Percentiles rank a stretch among this genome's conserved stretches.
phyloP scores from a whole-genome alignment of 2,113 vertebrate species.

The human region DNA sequence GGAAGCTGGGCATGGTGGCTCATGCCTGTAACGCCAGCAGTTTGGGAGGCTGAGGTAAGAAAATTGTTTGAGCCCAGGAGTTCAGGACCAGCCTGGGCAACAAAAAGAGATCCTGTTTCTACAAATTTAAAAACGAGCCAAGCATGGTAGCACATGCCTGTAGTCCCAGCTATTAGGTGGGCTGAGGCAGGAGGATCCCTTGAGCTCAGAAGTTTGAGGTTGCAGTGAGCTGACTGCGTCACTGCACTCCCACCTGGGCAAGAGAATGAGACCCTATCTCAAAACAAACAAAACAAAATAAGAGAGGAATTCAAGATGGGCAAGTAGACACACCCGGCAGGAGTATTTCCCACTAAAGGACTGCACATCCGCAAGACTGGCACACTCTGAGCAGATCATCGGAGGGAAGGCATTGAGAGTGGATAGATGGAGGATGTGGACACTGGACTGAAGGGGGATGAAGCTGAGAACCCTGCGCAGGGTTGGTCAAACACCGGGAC shows the following conservation, averaged over 20 bases:
- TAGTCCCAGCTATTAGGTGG: background rate
- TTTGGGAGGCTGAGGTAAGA: background rate
- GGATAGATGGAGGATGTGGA: too few relatives aligned
- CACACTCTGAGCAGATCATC: too few relatives aligned
- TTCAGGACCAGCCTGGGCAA: background rate
- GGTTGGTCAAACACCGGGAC: too few relatives aligned
- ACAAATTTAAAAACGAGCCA: background rate
- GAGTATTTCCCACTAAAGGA: too few relatives aligned
- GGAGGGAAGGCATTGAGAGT: too few relatives aligned
- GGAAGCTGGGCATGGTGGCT: background rate
- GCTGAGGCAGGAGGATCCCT: background rate
- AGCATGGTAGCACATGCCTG: background rate
- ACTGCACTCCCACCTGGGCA: background rate
- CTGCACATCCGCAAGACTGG: too few relatives aligned
- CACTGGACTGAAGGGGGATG: too few relatives aligned
- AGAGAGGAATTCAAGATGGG: background rate
- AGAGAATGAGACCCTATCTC: background rate
- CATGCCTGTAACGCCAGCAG: background rate
- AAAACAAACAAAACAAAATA: background rate
- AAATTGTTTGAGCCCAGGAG: background rate
- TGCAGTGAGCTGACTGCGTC: background rate
- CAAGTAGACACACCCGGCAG: too few relatives aligned
- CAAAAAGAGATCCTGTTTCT: background rate
- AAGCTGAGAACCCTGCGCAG: too few relatives aligned
- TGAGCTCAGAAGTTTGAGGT: background rate